A percentile compares a stretch with the other conserved stretches of the same genome.
Conservation (phyloP, 2,797 vertebrate species). For the Hypotaenidia philippensis region DNA sequence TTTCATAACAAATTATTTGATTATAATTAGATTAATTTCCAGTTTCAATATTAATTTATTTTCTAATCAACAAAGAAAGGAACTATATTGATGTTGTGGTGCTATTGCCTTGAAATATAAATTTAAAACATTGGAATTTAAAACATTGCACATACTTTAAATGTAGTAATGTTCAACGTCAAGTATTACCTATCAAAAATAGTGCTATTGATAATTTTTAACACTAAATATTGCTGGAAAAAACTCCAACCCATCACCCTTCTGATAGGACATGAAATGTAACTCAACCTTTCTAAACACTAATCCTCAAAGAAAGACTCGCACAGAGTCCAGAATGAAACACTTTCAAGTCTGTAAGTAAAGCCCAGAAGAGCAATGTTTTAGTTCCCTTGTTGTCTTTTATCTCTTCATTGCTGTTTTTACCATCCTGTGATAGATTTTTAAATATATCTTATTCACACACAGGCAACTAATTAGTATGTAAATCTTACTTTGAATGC, state of each 20-base stretch:
- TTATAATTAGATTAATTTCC: neutral
- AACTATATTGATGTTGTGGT: neutral
- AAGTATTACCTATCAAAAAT: neutral
- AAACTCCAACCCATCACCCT: neutral
- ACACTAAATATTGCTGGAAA: neutral
- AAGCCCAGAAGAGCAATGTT: neutral
- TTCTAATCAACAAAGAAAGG: neutral
- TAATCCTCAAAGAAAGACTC: conserved; percentile 19
- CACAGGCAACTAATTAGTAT: conserved; percentile 5
- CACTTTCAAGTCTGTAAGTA: neutral
- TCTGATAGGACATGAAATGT: neutral
- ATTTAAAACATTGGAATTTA: neutral
- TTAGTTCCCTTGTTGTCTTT: neutral
- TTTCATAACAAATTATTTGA: neutral
- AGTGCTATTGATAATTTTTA: neutral
- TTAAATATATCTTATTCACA: conserved; percentile 23
- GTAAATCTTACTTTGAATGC: conserved; percentile 20
- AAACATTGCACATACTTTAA: neutral
- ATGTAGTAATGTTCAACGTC: neutral
- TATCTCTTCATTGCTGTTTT: conserved; percentile 2
- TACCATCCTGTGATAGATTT: neutral
- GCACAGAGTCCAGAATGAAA: neutral
- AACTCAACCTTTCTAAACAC: neutral
- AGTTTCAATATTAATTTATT: neutral
- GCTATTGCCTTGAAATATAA: neutral